Percentiles rank a stretch among this genome's conserved stretches.
These are phyloP conservation scores for Dascyllus trimaculatus DNA, from an alignment of 2,113 vertebrate species.

Conservation along the genomic window DNA sequence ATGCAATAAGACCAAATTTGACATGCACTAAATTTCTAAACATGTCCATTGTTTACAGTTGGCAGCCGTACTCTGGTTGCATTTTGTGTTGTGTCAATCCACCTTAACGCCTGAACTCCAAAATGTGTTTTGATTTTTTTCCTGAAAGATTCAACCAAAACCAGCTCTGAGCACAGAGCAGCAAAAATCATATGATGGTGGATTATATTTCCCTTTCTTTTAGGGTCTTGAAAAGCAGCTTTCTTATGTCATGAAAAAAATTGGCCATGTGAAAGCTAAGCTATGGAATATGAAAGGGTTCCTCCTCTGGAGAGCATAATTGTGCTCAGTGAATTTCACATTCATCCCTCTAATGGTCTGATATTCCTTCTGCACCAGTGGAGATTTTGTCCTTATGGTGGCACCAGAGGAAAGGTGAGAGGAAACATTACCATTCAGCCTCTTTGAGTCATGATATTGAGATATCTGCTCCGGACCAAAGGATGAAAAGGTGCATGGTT, in stretches of 20 bases:
- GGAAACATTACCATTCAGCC: neutral
- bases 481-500: too few relatives aligned
- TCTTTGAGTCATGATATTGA: too few relatives aligned
- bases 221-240: slow-evolving; percentile 10
- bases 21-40: slow-evolving; percentile 35
- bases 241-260: slow-evolving; percentile 15
- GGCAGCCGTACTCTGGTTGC: slow-evolving; percentile 12
- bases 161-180: slow-evolving; percentile 28
- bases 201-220: neutral
- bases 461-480: too few relatives aligned
- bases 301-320: neutral
- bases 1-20: slow-evolving; percentile 5
- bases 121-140: slow-evolving; percentile 37
- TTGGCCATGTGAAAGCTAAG: neutral
- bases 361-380: neutral
- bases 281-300: slow-evolving; percentile 17
- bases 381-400: neutral
- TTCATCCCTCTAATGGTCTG: neutral
- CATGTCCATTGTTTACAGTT: slow-evolving; percentile 18
- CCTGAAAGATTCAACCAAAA: slow-evolving; percentile 12
- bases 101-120: slow-evolving; percentile 10
- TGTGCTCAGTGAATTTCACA: slow-evolving; percentile 11
- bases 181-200: neutral
- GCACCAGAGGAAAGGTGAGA: neutral
- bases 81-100: slow-evolving; percentile 34